A percentile compares a stretch with the other conserved stretches of the same genome.
Evolutionary conservation across 2,797 vertebrate species (phyloP).

Genomic region (Okamejei kenojei): DNA sequence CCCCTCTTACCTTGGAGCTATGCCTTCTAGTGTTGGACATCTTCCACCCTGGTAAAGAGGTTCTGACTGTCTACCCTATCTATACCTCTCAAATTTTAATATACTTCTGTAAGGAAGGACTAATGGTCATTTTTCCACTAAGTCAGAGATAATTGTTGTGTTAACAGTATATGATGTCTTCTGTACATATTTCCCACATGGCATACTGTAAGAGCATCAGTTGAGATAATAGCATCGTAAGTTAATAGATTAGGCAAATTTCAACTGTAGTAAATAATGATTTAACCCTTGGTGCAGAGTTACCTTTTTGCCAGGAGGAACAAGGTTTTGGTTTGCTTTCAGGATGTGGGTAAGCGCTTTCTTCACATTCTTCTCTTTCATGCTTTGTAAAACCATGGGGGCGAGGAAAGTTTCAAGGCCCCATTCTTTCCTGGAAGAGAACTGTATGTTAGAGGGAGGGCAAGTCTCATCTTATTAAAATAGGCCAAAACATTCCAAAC

Average conservation of each 20-base stretch:
- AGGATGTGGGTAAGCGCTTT: slow-evolving; percentile 97
- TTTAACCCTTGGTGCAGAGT: neutral
- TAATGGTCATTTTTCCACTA: neutral
- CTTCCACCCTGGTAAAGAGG: no score
- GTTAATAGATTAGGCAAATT: neutral
- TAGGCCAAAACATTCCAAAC: neutral
- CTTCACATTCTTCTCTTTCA: slow-evolving; percentile 99
- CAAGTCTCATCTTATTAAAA: neutral
- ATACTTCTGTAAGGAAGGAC: neutral
- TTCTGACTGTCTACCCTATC: no score
- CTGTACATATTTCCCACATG: neutral
- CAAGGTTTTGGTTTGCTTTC: slow-evolving; percentile 97
- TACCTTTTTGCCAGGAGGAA: slow-evolving; percentile 98
- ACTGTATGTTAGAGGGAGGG: neutral
- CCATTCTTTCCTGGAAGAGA: slow-evolving; percentile 85
- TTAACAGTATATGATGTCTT: neutral
- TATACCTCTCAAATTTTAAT: no score
- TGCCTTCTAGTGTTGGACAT: no score
- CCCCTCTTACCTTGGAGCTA: no score
- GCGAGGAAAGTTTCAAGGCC: slow-evolving; percentile 93
- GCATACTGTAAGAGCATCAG: neutral
- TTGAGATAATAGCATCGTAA: neutral
- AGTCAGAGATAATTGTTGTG: neutral
- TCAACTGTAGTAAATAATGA: neutral
- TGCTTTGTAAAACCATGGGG: slow-evolving; percentile 91